Conservation (phyloP, 1,140 invertebrate genomes). For the Nasonia giraulti region DNA sequence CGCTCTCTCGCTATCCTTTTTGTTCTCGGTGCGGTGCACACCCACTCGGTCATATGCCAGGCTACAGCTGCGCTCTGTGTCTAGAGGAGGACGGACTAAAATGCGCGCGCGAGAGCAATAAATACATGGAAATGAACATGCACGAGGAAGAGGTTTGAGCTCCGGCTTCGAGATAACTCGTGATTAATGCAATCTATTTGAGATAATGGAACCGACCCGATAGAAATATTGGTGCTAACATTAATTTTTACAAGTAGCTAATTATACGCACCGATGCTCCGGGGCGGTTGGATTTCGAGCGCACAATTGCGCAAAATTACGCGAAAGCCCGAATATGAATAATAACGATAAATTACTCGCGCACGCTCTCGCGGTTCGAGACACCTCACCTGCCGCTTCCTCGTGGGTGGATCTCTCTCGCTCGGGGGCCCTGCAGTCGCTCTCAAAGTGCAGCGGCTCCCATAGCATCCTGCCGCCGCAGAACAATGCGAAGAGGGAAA, state of each 20-base stretch:
- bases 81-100: slow-evolving; percentile 36
- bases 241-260: not conserved
- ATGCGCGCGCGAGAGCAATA: slow-evolving; percentile 46
- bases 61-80: not conserved
- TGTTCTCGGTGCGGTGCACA: not conserved
- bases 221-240: not conserved
- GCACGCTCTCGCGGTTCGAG: slow-evolving; percentile 63
- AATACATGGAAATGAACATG: not conserved
- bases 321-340: too few species aligned
- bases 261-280: too few species aligned
- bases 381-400: slow-evolving; percentile 75
- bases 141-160: not conserved
- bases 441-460: slow-evolving; percentile 22
- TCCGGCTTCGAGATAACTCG: not conserved
- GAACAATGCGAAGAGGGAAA: slow-evolving; percentile 37
- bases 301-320: too few species aligned
- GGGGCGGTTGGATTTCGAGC: too few species aligned
- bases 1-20: not conserved
- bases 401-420: slow-evolving; percentile 70
- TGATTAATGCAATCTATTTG: slow-evolving; percentile 4
- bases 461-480: slow-evolving; percentile 31
- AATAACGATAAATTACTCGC: slow-evolving; percentile 72
- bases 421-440: slow-evolving; percentile 21
- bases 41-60: not conserved
- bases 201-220: not conserved